phyloP scores from a whole-genome alignment of 2,113 vertebrate genomes.

The Irena cyanogastra region DNA sequence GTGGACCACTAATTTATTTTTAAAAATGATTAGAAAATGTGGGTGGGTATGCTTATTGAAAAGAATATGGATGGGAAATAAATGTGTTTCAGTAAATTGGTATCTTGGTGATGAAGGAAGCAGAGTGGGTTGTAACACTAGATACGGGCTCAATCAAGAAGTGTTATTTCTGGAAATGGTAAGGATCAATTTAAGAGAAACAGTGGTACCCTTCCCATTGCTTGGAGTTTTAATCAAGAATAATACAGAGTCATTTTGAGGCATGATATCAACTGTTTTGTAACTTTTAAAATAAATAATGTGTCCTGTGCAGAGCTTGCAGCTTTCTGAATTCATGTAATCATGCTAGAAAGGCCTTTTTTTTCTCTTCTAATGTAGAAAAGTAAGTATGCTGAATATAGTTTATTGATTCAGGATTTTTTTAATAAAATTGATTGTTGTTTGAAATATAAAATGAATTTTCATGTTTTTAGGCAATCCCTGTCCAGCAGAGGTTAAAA shows the following conservation, averaged over 20 bases:
- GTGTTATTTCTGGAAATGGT: background rate
- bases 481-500: slow-evolving; percentile 51
- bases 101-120: background rate
- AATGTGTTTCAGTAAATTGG: background rate
- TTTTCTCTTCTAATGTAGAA: background rate
- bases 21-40: background rate
- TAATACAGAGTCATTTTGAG: background rate
- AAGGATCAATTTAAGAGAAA: background rate
- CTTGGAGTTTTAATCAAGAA: background rate
- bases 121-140: background rate
- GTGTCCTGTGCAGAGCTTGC: background rate
- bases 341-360: background rate
- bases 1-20: background rate
- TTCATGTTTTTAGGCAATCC: slow-evolving; percentile 35
- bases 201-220: background rate
- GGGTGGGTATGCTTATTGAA: background rate
- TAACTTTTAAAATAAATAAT: background rate
- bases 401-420: background rate
- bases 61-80: background rate
- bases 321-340: background rate
- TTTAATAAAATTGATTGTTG: background rate
- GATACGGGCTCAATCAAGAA: background rate
- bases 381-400: background rate
- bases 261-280: background rate
- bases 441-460: background rate